Evolutionary conservation across 2,797 vertebrate genomes (phyloP).

Genomic region (Myotis vivesi): DNA sequence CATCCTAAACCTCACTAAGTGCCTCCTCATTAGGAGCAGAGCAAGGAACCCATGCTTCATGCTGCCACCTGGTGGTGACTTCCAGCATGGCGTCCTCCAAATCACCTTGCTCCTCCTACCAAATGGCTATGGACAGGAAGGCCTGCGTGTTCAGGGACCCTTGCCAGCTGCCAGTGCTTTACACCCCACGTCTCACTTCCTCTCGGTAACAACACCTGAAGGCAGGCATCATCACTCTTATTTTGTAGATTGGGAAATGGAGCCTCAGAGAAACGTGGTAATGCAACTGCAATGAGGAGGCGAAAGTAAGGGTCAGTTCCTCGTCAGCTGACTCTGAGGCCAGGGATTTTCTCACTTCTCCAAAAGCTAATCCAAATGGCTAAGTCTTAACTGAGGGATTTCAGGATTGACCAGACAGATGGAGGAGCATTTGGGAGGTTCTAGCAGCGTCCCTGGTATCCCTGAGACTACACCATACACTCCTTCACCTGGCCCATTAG

Average conservation of each 20-base stretch:
- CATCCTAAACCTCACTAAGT: background rate
- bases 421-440: background rate
- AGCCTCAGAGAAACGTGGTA: background rate
- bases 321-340: background rate
- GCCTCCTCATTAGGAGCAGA: background rate
- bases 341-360: background rate
- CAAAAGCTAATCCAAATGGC: background rate
- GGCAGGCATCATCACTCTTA: background rate
- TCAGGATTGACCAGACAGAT: background rate
- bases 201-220: background rate
- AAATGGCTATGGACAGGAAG: background rate
- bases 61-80: slow-evolving; percentile 72
- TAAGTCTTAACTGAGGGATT: background rate
- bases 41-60: background rate
- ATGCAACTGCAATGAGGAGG: background rate
- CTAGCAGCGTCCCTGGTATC: background rate
- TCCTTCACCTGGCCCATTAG: background rate
- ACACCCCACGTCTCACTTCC: background rate
- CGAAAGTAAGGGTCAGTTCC: background rate
- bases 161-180: background rate
- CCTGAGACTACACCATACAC: background rate
- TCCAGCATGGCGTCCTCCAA: background rate
- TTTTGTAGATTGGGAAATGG: background rate
- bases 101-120: background rate
- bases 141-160: background rate